Percentiles rank a stretch among this genome's conserved stretches.
These are phyloP conservation scores for Tympanuchus pallidicinctus DNA, from an alignment of 2,113 vertebrate genomes.

Conservation along the genomic window DNA sequence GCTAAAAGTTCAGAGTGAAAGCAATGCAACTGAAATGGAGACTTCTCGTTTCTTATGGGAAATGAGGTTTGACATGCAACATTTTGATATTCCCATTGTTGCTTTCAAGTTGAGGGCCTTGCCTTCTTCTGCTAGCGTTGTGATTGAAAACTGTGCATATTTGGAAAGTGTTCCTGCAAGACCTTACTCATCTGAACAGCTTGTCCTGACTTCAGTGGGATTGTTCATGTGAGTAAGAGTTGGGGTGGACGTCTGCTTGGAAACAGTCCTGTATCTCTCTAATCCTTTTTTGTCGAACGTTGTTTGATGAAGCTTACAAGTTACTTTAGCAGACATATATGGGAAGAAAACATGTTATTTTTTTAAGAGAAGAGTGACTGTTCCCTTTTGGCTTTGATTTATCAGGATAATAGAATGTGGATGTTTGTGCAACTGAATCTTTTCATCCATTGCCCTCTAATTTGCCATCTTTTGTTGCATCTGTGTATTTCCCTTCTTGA, in stretches of 20 bases:
- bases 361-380: not conserved
- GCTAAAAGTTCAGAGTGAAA: not conserved
- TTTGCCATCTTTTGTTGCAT: constrained; percentile 44
- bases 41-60: not conserved
- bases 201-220: not conserved
- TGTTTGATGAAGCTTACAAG: constrained; percentile 32
- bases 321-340: not conserved
- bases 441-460: constrained; percentile 19
- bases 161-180: not conserved
- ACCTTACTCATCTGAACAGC: not conserved
- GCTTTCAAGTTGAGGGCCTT: not conserved
- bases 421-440: not conserved
- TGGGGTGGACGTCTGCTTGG: not conserved
- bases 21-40: not conserved
- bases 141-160: not conserved
- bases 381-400: constrained; percentile 49
- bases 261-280: not conserved
- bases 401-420: constrained; percentile 1
- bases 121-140: not conserved
- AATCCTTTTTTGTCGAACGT: constrained; percentile 12
- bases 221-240: not conserved
- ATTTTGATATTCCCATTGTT: not conserved
- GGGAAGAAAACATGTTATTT: not conserved
- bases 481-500: not conserved
- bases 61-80: not conserved